Conservation (phyloP, 2,113 vertebrate species). For the Oophaga pumilio region DNA sequence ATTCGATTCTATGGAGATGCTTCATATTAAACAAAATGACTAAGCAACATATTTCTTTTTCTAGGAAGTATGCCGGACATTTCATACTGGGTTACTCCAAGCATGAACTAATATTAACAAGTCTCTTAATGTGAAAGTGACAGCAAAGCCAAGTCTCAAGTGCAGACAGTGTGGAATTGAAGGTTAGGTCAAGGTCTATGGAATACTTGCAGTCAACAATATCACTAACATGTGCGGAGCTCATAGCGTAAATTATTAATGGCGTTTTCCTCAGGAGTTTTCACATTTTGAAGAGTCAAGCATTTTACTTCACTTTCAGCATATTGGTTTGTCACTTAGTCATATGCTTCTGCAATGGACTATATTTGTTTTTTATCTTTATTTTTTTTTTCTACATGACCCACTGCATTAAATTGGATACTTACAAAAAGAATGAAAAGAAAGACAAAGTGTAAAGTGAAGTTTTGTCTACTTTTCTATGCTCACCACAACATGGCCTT, state of each 20-base stretch:
- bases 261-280: slow-evolving; percentile 6
- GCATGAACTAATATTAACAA: slow-evolving; percentile 17
- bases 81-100: not conserved
- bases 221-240: slow-evolving; percentile 19
- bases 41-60: not conserved
- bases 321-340: slow-evolving; percentile 5
- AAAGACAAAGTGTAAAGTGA: not conserved
- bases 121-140: slow-evolving; percentile 4
- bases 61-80: not conserved
- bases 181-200: slow-evolving; percentile 50
- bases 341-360: not conserved
- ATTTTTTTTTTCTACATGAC: not conserved
- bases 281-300: slow-evolving; percentile 30
- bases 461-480: not conserved
- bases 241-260: slow-evolving; percentile 42
- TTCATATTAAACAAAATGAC: not conserved
- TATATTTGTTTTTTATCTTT: not conserved
- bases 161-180: not conserved
- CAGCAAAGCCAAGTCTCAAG: slow-evolving; percentile 24
- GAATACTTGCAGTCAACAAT: slow-evolving; percentile 32
- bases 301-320: slow-evolving; percentile 14
- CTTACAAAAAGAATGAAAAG: not conserved
- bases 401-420: not conserved
- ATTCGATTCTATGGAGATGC: not conserved
- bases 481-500: not conserved